Conservation (phyloP, 2,888 invertebrate species). For the Cheilosia grossa region DNA sequence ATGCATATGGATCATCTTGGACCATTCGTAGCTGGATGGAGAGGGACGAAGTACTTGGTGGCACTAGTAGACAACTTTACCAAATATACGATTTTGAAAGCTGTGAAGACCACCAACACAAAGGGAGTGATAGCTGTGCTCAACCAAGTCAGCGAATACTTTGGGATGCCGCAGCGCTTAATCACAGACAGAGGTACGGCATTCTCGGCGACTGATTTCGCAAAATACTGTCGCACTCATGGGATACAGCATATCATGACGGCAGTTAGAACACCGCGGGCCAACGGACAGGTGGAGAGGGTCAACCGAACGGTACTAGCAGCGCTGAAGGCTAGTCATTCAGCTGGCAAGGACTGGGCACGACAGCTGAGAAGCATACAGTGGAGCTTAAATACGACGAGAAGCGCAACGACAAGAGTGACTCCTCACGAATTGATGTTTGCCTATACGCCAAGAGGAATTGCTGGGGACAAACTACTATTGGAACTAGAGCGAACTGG, state of each 20-base stretch:
- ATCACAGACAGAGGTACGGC: slow-evolving; percentile 16
- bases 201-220: slow-evolving; percentile 27
- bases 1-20: slow-evolving; percentile 39
- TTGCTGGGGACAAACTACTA: slow-evolving; percentile 8
- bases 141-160: slow-evolving; percentile 22
- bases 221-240: slow-evolving; percentile 9
- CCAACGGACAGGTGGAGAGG: slow-evolving; percentile 15
- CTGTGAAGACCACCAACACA: neutral
- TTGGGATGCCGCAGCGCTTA: slow-evolving; percentile 25
- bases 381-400: slow-evolving; percentile 2
- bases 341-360: slow-evolving; percentile 3
- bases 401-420: neutral
- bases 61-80: slow-evolving; percentile 36
- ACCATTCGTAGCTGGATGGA: slow-evolving; percentile 9
- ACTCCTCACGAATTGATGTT: slow-evolving; percentile 8
- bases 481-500: neutral
- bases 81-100: neutral
- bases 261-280: slow-evolving; percentile 1
- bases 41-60: slow-evolving; percentile 7
- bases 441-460: slow-evolving; percentile 4
- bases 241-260: slow-evolving; percentile 11
- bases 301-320: slow-evolving; percentile 4
- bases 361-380: slow-evolving; percentile 9
- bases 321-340: slow-evolving; percentile 40
- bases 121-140: slow-evolving; percentile 9